Evolutionary conservation across 2,113 vertebrate genomes (phyloP).

Genomic region (Nycticebus coucang): DNA sequence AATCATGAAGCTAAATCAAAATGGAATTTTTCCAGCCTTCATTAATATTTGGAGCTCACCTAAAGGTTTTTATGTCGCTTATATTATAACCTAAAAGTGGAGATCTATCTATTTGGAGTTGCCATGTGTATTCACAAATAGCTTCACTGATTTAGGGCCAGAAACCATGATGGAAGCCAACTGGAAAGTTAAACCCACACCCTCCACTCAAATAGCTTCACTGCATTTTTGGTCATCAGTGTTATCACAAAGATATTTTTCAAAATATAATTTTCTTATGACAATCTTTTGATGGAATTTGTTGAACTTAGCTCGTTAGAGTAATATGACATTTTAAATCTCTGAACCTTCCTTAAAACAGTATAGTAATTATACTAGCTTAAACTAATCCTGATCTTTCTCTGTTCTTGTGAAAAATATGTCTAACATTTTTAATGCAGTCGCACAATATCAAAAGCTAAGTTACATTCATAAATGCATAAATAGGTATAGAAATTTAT

Average conservation of each 20-base stretch:
- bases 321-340: constrained; percentile 37
- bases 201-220: neutral
- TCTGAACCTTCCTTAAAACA: neutral
- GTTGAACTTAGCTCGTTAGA: neutral
- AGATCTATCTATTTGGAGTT: neutral
- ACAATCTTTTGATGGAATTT: constrained; percentile 1
- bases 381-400: constrained; percentile 44
- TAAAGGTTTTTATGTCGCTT: neutral
- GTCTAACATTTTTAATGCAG: constrained; percentile 37
- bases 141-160: neutral
- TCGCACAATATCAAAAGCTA: constrained; percentile 19
- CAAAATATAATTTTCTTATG: neutral
- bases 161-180: neutral
- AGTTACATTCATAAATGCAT: neutral
- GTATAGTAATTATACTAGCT: constrained; percentile 1
- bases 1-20: constrained; percentile 25
- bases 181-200: neutral
- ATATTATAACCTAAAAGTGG: neutral
- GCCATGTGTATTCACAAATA: neutral
- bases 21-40: constrained; percentile 16
- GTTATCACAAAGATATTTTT: constrained; percentile 9
- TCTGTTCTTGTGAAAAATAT: constrained; percentile 39
- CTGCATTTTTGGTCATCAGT: neutral
- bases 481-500: neutral
- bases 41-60: neutral